A percentile compares a stretch with the other conserved stretches of the same genome.
phyloP scores from a whole-genome alignment of 2,797 vertebrate species.

The Acropternis orthonyx region DNA sequence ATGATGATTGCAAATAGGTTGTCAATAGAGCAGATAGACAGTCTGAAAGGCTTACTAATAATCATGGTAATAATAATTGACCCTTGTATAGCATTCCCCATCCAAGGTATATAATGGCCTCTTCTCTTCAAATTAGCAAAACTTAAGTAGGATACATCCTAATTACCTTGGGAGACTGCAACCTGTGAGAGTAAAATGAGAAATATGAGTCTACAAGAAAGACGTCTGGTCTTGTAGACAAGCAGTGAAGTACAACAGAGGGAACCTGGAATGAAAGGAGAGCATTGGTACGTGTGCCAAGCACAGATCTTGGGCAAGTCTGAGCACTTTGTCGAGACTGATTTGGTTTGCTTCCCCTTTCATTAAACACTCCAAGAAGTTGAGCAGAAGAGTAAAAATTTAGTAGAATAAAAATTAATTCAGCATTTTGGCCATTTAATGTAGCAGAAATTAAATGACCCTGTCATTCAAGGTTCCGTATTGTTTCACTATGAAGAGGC shows the following conservation, averaged over 20 bases:
- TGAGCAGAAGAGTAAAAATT: too few relatives aligned
- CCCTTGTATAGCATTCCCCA: neutral
- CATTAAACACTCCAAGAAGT: neutral
- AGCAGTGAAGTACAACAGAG: neutral
- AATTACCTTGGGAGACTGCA: neutral
- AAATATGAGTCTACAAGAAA: neutral
- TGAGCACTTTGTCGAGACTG: neutral
- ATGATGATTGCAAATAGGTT: constrained; percentile 40
- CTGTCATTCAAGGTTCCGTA: neutral
- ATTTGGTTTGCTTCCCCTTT: neutral
- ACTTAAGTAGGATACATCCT: constrained; percentile 1
- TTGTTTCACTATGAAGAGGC: neutral
- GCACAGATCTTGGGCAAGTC: neutral
- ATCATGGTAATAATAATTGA: neutral
- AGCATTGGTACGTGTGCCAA: neutral
- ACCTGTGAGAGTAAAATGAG: neutral
- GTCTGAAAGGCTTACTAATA: constrained; percentile 38
- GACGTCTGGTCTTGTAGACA: neutral
- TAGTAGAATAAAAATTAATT: neutral
- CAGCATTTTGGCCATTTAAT: neutral
- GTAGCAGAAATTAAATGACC: neutral
- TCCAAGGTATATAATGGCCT: constrained; percentile 4
- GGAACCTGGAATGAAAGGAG: neutral
- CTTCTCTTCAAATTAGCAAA: constrained; percentile 41
- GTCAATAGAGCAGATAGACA: constrained; percentile 62